Evolutionary conservation across 2,797 vertebrate genomes (phyloP), one percentile per base, ranked within the genome.

Genomic region (Arremon brunneinucha): DNA sequence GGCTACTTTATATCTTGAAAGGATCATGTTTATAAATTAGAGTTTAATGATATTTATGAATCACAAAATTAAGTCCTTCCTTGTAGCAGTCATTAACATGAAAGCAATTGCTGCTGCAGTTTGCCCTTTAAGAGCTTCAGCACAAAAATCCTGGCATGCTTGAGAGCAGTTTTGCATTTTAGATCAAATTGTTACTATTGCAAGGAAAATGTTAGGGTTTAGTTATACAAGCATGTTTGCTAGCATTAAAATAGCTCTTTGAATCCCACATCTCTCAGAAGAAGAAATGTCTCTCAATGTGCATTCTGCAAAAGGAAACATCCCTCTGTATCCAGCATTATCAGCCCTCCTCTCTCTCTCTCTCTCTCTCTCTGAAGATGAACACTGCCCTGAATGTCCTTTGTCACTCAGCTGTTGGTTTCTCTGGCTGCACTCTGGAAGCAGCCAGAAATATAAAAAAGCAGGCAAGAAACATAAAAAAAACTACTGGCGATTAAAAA

Each of bases 61-160:
- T 56, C 50, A 47, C 28, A 79, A 62, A 91, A 95, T 65, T 60
- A 87, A 89, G 65, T 64, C 50, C 64, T 77, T 94, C 63, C 63
- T 75, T 64, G 49, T 35, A 74, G n/a, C 47, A 86, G 44, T 53
- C 62, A 76, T 68, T 92, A 89, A 23, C n/a, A 56, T n/a, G 69
- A 96, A 94, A 92, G 67, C 56, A 68, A 64, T 86, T 14, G 21
- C 75, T 93, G 47, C 37, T 79, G 65, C 59, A 72, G 47, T 69
- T 81, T 1, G 1, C 43, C 79, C 55, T 87, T 81, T 72, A 83
- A 83, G 79, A 88, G 65, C 14, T 55, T 59, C 62, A 69, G 44
- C 32, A 94, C 68, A 89, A 88, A 91, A 83, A 43, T 44, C 4
- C 12, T 3, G 20, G 7, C 32, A 69, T 46, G 20, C 28, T 88